Percentiles rank a stretch among this genome's conserved stretches.
These are phyloP conservation scores for Amblyjoppa proteus DNA, from an alignment of 2,888 invertebrate species.

Conservation along the genomic window DNA sequence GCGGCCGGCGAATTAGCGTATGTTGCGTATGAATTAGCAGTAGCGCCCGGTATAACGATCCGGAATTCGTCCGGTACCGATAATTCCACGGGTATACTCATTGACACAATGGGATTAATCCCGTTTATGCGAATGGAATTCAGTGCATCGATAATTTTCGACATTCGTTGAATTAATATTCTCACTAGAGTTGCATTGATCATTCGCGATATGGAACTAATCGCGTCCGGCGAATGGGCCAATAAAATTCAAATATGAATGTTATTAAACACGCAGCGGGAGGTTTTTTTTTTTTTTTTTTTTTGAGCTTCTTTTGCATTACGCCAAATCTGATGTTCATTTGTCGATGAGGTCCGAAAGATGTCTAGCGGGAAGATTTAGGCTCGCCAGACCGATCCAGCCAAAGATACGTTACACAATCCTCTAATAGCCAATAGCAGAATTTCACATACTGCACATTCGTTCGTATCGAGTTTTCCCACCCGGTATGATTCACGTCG, in stretches of 20 bases:
- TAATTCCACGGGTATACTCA: not conserved
- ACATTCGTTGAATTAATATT: slow-evolving; percentile 1
- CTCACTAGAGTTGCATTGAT: not conserved
- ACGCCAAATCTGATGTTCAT: not conserved
- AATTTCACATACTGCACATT: not conserved
- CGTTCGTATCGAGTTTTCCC: slow-evolving; percentile 58
- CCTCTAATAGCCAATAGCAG: not conserved
- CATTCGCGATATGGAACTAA: not conserved
- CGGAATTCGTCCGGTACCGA: not conserved
- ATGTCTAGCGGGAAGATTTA: not conserved
- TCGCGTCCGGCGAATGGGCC: not conserved
- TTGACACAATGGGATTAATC: not conserved
- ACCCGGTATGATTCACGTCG: slow-evolving; percentile 64
- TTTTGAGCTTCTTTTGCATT: not conserved
- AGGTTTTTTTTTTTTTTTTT: not conserved
- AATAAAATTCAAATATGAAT: not conserved
- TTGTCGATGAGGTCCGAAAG: not conserved
- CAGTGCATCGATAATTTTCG: not conserved
- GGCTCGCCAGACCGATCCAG: not conserved
- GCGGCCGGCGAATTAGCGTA: not conserved
- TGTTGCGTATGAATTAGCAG: not conserved
- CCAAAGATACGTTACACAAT: not conserved
- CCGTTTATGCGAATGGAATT: not conserved
- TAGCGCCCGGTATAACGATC: not conserved
- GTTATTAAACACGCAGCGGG: not conserved